phyloP scores from a whole-genome alignment of 2,888 invertebrate genomes.

The Sesia apiformis region DNA sequence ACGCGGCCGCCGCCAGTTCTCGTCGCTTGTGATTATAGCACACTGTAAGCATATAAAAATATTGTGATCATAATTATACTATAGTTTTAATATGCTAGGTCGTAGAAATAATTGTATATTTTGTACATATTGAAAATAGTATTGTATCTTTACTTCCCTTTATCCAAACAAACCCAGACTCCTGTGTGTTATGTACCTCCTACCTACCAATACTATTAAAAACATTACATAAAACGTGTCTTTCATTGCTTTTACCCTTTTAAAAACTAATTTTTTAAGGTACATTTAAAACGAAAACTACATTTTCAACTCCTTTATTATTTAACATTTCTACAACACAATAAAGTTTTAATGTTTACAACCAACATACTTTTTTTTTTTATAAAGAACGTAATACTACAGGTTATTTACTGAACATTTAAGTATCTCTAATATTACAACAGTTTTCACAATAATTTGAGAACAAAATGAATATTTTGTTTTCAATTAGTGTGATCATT shows the following conservation, averaged over 20 bases:
- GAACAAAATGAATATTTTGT: no score
- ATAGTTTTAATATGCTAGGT: constrained; percentile 64
- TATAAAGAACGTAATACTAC: no score
- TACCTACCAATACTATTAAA: constrained; percentile 77
- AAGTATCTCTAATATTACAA: no score
- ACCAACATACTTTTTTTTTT: no score
- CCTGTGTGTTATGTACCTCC: constrained; percentile 76
- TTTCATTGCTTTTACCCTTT: constrained; percentile 12
- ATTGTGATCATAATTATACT: constrained; percentile 75
- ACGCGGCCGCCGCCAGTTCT: constrained; percentile 27
- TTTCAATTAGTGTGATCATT: no score
- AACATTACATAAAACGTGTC: constrained; percentile 63
- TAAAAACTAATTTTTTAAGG: neutral
- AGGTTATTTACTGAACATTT: no score
- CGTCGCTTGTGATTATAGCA: constrained; percentile 42
- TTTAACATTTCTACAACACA: no score
- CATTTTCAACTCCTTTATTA: no score
- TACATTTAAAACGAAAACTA: no score
- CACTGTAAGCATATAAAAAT: constrained; percentile 67
- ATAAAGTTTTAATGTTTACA: no score
- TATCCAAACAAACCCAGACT: constrained; percentile 71
- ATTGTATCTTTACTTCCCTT: constrained; percentile 74
- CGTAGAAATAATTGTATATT: constrained; percentile 71
- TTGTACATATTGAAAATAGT: constrained; percentile 75
- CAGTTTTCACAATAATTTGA: no score